A percentile compares a stretch with the other conserved stretches of the same genome.
Evolutionary conservation across 2,888 invertebrate species (phyloP).

Genomic region (Xestia sexstrigata): DNA sequence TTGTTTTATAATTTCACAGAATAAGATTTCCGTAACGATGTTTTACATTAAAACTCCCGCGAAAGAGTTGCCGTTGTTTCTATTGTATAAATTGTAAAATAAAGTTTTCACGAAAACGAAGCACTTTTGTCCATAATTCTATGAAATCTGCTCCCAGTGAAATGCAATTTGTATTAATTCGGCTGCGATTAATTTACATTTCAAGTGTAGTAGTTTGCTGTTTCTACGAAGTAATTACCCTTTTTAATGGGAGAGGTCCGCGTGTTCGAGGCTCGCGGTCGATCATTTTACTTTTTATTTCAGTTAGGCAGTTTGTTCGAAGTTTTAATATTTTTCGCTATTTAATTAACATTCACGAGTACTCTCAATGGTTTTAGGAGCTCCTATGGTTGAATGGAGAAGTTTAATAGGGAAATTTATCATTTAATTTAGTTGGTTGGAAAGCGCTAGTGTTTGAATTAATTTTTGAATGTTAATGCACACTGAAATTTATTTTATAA

Average conservation of each 20-base stretch:
- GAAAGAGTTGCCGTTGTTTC: not conserved
- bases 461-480: not conserved
- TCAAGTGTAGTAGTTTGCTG: conserved; percentile 37
- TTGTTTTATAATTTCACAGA: not conserved
- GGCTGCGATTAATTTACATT: conserved; percentile 51
- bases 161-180: conserved; percentile 21
- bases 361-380: conserved; percentile 1
- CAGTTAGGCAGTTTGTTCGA: not conserved
- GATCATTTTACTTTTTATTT: conserved; percentile 34
- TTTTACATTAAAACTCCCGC: not conserved
- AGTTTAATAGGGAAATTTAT: conserved; percentile 2
- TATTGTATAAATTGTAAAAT: not conserved
- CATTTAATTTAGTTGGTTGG: not conserved
- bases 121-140: not conserved
- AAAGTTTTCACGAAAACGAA: conserved; percentile 2
- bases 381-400: not conserved
- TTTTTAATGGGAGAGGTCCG: conserved; percentile 17
- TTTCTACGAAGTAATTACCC: conserved; percentile 44
- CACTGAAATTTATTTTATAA: too few relatives aligned
- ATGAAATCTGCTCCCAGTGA: not conserved
- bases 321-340: conserved; percentile 9
- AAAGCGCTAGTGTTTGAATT: not conserved
- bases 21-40: not conserved
- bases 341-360: conserved; percentile 19
- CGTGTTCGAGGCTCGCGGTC: conserved; percentile 4